Evolutionary conservation across 2,113 vertebrate genomes (phyloP), one percentile per base, ranked within the genome.

Genomic region (Alaudala cheleensis): DNA sequence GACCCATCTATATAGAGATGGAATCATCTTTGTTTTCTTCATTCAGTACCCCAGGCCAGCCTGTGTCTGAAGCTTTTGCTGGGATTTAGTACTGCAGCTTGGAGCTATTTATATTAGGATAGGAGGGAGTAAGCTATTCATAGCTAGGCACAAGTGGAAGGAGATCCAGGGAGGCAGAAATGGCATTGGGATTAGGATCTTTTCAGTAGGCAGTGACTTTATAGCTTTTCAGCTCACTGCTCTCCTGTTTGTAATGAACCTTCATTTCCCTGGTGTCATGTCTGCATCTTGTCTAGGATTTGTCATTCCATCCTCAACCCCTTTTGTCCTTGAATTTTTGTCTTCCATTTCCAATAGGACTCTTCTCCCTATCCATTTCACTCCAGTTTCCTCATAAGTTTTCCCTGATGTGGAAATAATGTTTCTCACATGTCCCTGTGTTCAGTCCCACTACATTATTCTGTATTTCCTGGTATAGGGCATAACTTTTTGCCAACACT

Each of bases 61-160:
- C 12, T 71, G 96, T 94, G 76, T 96, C 94, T 92, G 69, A 60
- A 72, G 97, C 96, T 95, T 87, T 96, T 76, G 51, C 72, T 86
- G 72, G 54, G 49, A 72, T 88, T 92, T 77, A 88, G 86, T 62
- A 13, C 51, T 91, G 85, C 77, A 29, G 97, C 97, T 97, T 97
- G 69, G 40, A 96, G 97, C 96, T 97, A 95, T 98, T 93, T 92
- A 96, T 96, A 93, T 96, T 95, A 88, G 94, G 90, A 90, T 70
- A 88, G 95, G 76, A 90, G 71, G 61, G 57, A 95, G 82, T 96
- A 90, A 95, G 96, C 80, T 88, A 58, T 96, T 97, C 96, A 61
- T 96, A 95, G 96, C 69, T 60, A 40, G 61, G 62, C 72, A 47
- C 26, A 40, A 72, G 2, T 84, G 80, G 65, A 82, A 72, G 49